These are phyloP conservation scores for Arenaria interpres DNA, from an alignment of 2,113 vertebrate genomes.

Conservation along the genomic window DNA sequence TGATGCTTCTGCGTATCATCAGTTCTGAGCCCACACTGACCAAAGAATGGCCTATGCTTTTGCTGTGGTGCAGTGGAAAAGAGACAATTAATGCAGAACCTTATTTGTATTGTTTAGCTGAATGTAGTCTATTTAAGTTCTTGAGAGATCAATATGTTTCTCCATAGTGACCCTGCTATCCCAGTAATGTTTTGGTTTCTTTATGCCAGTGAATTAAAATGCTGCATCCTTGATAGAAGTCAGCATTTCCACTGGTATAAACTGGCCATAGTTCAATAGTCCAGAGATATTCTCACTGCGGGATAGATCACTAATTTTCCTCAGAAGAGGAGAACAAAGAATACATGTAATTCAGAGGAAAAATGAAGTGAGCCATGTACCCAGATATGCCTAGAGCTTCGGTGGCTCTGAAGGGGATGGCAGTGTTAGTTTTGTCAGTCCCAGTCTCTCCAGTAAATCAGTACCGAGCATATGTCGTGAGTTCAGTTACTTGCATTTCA, in stretches of 20 bases:
- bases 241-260: not conserved
- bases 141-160: not conserved
- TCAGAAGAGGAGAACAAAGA: not conserved
- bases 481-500: not conserved
- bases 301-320: not conserved
- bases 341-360: not conserved
- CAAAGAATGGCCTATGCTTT: not conserved
- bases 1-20: not conserved
- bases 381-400: not conserved
- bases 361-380: not conserved
- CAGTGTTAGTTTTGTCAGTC: not conserved
- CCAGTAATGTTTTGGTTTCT: not conserved
- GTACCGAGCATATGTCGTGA: rapidly evolving
- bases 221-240: not conserved
- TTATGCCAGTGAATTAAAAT: not conserved
- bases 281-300: not conserved
- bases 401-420: not conserved
- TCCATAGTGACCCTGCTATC: rapidly evolving
- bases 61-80: not conserved
- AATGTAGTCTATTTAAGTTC: not conserved
- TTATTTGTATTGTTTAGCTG: not conserved
- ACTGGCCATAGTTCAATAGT: not conserved
- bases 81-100: not conserved
- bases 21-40: not conserved
- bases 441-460: not conserved